These are phyloP conservation scores for Aegithalos caudatus DNA, from an alignment of 2,113 vertebrate genomes.

Conservation along the genomic window DNA sequence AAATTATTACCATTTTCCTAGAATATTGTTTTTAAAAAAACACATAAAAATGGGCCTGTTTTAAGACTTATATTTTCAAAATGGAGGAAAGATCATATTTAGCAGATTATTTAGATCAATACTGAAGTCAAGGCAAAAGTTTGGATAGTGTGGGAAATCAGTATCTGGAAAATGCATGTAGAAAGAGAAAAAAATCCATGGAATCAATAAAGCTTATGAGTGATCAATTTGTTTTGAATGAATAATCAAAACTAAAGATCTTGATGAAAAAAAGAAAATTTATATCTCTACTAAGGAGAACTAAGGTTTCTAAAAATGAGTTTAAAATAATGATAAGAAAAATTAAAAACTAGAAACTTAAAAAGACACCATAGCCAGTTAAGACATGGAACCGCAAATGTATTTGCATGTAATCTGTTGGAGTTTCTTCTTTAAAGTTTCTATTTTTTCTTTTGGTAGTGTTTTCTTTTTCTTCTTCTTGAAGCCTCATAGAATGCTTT, in stretches of 20 bases:
- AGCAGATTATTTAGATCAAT: background rate
- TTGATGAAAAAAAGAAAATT: background rate
- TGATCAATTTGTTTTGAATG: background rate
- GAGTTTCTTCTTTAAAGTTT: background rate
- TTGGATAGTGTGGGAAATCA: background rate
- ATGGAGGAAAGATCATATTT: background rate
- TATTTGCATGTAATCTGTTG: background rate
- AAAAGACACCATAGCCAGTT: background rate
- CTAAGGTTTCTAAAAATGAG: background rate
- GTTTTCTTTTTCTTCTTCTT: background rate
- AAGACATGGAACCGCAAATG: background rate
- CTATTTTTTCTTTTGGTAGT: background rate
- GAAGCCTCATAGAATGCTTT: background rate
- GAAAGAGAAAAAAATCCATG: background rate
- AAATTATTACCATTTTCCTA: background rate
- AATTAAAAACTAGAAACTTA: background rate
- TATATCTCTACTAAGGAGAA: background rate
- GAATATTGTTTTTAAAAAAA: background rate
- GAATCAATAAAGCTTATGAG: background rate
- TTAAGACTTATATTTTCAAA: background rate
- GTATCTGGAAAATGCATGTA: background rate
- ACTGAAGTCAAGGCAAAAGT: background rate
- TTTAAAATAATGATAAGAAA: background rate
- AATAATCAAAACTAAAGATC: background rate
- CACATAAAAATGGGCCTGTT: background rate